These are phyloP conservation scores for Pseudorhombus dupliciocellatus DNA, from an alignment of 2,113 vertebrate species.

Conservation along the genomic window DNA sequence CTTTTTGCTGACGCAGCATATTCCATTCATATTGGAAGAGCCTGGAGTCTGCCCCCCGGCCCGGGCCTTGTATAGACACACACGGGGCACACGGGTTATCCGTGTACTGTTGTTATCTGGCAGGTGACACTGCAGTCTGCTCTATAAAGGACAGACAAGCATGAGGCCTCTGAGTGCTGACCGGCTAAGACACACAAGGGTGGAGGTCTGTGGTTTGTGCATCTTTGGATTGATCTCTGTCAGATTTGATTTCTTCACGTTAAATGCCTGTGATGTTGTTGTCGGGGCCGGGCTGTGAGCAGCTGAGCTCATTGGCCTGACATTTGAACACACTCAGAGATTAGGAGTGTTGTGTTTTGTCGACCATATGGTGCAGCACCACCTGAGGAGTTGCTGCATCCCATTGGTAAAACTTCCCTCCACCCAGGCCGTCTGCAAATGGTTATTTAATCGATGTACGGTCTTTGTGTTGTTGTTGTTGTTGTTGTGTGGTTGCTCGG, in stretches of 20 bases:
- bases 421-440: not conserved
- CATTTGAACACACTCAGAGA: conserved; percentile 27
- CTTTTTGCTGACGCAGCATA: not conserved
- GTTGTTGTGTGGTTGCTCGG: not conserved
- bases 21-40: not conserved
- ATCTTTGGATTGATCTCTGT: not conserved
- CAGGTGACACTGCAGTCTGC: not conserved
- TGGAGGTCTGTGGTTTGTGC: not conserved
- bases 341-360: conserved; percentile 52
- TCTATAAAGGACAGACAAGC: not conserved
- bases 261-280: not conserved
- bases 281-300: not conserved
- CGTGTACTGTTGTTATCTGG: too few species aligned
- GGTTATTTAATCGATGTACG: not conserved
- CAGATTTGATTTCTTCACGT: too few species aligned
- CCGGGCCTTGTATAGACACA: not conserved
- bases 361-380: conserved; percentile 29
- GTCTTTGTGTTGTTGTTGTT: not conserved
- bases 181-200: not conserved
- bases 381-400: not conserved
- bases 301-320: not conserved
- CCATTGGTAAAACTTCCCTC: not conserved
- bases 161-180: not conserved
- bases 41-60: not conserved
- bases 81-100: not conserved